phyloP scores from a whole-genome alignment of 2,797 vertebrate species.

The Salarias fasciatus region DNA sequence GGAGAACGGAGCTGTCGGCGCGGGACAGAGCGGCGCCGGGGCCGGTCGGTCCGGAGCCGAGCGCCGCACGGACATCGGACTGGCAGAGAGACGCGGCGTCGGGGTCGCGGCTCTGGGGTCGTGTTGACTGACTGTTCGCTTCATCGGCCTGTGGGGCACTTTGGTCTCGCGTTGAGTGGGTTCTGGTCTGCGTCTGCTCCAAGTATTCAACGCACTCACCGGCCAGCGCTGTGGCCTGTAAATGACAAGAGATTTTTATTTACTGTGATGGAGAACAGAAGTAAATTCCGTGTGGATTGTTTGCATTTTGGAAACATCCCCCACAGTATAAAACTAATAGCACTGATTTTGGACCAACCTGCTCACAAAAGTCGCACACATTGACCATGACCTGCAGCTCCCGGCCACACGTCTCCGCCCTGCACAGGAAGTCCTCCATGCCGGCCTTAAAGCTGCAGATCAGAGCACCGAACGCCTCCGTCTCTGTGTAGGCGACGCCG shows the following conservation, averaged over 20 bases:
- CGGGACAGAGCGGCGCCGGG: conserved; percentile 1
- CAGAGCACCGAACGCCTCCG: conserved; percentile 76
- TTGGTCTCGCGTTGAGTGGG: conserved; percentile 49
- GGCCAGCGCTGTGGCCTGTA: conserved; percentile 85
- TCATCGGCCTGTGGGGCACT: conserved; percentile 25
- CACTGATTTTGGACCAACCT: conserved; percentile 74
- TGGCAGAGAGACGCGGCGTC: background rate
- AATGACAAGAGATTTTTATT: conserved; percentile 16
- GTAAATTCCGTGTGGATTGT: no score
- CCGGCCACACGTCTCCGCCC: conserved; percentile 84
- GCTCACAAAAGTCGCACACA: conserved; percentile 85
- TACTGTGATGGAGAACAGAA: background rate
- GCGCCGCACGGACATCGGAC: conserved; percentile 12
- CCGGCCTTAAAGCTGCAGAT: conserved; percentile 81
- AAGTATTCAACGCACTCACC: conserved; percentile 82
- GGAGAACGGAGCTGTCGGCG: conserved; percentile 74
- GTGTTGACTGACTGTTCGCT: conserved; percentile 20
- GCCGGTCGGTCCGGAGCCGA: conserved; percentile 13
- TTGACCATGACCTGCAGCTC: conserved; percentile 85
- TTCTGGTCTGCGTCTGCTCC: conserved; percentile 56
- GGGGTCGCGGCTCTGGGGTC: conserved; percentile 36
- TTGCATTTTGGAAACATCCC: no score
- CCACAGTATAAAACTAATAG: no score
- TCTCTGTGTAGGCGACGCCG: conserved; percentile 74
- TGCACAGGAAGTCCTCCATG: conserved; percentile 86